Conservation (phyloP, 1,140 invertebrate species). For the Oncopeltus fasciatus region DNA sequence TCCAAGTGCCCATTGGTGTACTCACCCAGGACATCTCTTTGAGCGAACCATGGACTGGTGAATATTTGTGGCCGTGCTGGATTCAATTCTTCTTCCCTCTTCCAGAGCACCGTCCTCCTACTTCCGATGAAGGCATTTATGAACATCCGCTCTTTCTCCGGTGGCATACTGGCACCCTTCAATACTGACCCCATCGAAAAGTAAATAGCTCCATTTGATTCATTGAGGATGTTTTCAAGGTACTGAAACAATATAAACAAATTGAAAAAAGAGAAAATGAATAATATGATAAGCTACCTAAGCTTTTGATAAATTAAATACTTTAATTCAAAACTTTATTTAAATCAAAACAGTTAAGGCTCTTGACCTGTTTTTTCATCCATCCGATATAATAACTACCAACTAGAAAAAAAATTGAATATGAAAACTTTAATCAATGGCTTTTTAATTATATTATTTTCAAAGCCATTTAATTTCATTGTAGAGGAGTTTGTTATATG, state of each 20-base stretch:
- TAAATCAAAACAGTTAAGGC: no score
- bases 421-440: no score
- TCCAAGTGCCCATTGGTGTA: slow-evolving; percentile 12
- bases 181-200: slow-evolving; percentile 46
- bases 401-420: no score
- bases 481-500: no score
- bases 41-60: slow-evolving; percentile 46
- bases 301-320: no score
- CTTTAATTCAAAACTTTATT: no score
- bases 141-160: slow-evolving; percentile 30
- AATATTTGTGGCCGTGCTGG: slow-evolving; percentile 22
- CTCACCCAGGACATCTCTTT: slow-evolving; percentile 51
- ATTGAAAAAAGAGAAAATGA: no score
- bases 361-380: no score
- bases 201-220: slow-evolving; percentile 40
- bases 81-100: slow-evolving; percentile 26
- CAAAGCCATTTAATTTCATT: no score
- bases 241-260: slow-evolving; percentile 30
- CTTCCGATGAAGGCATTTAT: slow-evolving; percentile 22
- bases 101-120: slow-evolving; percentile 28
- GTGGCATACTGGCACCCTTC: slow-evolving; percentile 39
- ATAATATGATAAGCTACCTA: no score
- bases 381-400: no score
- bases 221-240: slow-evolving; percentile 38
- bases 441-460: no score